Evolutionary conservation across 2,113 vertebrate species (phyloP).

Genomic region (Prunella himalayana): DNA sequence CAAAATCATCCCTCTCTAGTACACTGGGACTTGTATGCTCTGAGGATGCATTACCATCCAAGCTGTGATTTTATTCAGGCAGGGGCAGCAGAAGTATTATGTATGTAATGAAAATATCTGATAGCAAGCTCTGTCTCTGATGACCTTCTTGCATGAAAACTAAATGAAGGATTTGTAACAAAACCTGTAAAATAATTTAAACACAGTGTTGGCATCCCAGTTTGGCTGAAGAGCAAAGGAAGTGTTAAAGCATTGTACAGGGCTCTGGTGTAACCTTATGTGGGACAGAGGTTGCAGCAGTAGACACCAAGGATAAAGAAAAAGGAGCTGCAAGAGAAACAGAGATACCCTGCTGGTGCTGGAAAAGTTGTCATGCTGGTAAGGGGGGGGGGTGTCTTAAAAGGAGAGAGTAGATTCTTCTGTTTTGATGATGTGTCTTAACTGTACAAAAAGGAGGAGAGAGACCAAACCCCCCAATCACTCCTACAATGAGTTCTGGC

Average conservation of each 20-base stretch:
- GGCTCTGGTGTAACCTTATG: background rate
- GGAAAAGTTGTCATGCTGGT: background rate
- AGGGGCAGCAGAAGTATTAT: background rate
- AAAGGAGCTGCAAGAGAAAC: background rate
- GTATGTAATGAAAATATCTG: background rate
- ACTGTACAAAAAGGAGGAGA: background rate
- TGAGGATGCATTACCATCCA: background rate
- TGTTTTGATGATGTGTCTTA: background rate
- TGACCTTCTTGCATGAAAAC: background rate
- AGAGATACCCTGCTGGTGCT: background rate
- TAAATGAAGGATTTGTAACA: background rate
- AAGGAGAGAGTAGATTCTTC: background rate
- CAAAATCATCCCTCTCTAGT: background rate
- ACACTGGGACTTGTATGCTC: accelerated
- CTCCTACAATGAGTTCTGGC: background rate
- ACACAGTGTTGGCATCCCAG: background rate
- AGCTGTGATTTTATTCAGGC: background rate
- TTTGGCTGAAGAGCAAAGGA: background rate
- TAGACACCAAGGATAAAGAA: background rate
- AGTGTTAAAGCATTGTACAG: background rate
- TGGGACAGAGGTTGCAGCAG: background rate
- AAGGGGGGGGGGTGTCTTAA: background rate
- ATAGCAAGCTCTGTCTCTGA: background rate
- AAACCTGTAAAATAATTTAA: background rate
- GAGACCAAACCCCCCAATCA: background rate